Conservation (phyloP, 64 coral and sea anemone species). For the Stichodactyla helianthus region DNA sequence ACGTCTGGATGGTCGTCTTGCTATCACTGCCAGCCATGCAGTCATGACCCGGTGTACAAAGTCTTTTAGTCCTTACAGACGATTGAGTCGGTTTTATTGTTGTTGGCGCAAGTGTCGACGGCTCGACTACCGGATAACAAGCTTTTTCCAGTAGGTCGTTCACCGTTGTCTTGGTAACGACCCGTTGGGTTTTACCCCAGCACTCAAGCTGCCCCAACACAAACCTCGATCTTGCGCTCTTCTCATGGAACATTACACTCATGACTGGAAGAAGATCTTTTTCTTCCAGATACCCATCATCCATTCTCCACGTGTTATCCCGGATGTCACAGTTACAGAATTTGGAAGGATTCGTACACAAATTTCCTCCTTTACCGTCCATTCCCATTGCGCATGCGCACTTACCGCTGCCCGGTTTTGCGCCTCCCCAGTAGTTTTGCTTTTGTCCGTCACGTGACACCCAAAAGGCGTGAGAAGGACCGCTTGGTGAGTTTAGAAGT, state of each 20-base stretch:
- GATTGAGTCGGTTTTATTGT: neutral
- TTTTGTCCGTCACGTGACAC: slow-evolving; percentile 32
- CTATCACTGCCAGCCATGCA: neutral
- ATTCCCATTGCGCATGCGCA: slow-evolving; percentile 61
- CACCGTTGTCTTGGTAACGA: slow-evolving; percentile 2
- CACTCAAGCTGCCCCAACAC: slow-evolving; percentile 76
- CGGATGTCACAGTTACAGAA: slow-evolving; percentile 75
- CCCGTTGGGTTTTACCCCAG: slow-evolving; percentile 47
- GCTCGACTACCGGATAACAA: slow-evolving; percentile 33
- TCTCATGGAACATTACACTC: slow-evolving; percentile 31
- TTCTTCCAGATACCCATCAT: slow-evolving; percentile 63
- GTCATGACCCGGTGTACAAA: slow-evolving; percentile 2
- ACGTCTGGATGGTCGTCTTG: neutral
- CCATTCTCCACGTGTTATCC: slow-evolving; percentile 54
- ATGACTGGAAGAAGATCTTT: slow-evolving; percentile 61
- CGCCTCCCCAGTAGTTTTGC: slow-evolving; percentile 81
- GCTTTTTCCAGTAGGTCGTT: slow-evolving; percentile 9
- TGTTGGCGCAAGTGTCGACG: neutral
- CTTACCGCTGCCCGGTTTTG: slow-evolving; percentile 39
- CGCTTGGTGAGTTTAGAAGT: slow-evolving; percentile 50
- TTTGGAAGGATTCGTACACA: slow-evolving; percentile 22
- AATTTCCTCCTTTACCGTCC: neutral
- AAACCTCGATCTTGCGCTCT: slow-evolving; percentile 41
- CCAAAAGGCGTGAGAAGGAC: slow-evolving; percentile 54
- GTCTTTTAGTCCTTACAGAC: neutral